These are phyloP conservation scores for Rhorus exstirpatorius DNA, from an alignment of 2,888 invertebrate genomes.

Conservation along the genomic window DNA sequence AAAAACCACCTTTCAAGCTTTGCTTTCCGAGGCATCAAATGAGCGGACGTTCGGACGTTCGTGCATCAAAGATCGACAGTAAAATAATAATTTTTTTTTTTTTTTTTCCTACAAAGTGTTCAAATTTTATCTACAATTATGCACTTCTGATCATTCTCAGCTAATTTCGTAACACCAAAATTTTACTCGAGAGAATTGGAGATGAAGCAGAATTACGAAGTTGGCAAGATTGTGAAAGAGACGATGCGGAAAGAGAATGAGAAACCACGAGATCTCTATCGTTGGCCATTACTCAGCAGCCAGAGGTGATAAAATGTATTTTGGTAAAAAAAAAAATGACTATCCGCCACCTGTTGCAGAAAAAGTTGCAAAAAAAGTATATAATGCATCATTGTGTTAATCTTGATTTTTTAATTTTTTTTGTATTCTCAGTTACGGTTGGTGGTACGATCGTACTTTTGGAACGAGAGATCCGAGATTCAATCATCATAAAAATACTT, in stretches of 20 bases:
- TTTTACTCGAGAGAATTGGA: constrained; percentile 78
- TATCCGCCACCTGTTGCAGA: too few relatives aligned
- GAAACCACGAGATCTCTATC: constrained; percentile 73
- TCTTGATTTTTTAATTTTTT: neutral
- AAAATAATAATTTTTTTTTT: constrained; percentile 48
- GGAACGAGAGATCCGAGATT: constrained; percentile 75
- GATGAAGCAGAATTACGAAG: constrained; percentile 59
- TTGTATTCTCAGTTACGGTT: constrained; percentile 78
- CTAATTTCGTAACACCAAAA: constrained; percentile 78
- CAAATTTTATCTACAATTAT: neutral
- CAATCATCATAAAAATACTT: constrained; percentile 79
- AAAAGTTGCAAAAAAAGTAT: too few relatives aligned
- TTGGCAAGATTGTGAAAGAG: constrained; percentile 70
- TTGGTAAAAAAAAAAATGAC: neutral
- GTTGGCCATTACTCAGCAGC: constrained; percentile 78
- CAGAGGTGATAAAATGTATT: constrained; percentile 76
- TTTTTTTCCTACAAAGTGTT: neutral
- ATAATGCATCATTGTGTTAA: too few relatives aligned
- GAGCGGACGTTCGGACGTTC: constrained; percentile 78
- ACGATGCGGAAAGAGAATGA: constrained; percentile 73
- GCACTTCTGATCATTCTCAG: constrained; percentile 66
- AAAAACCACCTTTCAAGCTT: constrained; percentile 81
- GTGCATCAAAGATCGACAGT: constrained; percentile 77
- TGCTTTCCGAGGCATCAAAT: constrained; percentile 79
- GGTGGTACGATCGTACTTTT: constrained; percentile 81